Conservation (phyloP, 2,888 invertebrate species). For the Meteorus cinctellus region DNA sequence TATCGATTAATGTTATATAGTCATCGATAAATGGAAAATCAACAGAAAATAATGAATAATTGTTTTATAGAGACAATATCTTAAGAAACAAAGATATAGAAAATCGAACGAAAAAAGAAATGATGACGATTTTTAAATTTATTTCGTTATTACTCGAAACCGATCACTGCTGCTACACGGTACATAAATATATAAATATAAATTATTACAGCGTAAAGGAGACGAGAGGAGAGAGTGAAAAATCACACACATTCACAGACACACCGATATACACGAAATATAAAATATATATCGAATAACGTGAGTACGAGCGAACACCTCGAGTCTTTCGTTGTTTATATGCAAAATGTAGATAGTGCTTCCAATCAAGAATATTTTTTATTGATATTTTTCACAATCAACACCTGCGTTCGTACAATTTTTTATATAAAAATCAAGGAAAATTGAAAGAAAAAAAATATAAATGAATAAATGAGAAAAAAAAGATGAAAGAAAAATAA, state of each 20-base stretch:
- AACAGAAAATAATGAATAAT: constrained; percentile 7
- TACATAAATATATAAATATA: constrained; percentile 25
- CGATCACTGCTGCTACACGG: constrained; percentile 46
- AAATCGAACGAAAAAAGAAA: constrained; percentile 34
- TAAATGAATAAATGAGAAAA: neutral
- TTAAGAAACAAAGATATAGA: constrained; percentile 40
- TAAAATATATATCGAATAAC: constrained; percentile 19
- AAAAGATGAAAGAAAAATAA: constrained; percentile 16
- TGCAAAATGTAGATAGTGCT: constrained; percentile 45
- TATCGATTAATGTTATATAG: constrained; percentile 56
- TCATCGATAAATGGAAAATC: constrained; percentile 27
- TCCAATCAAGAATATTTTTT: constrained; percentile 45
- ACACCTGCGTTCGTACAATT: constrained; percentile 48
- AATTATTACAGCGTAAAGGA: constrained; percentile 4
- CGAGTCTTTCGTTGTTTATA: constrained; percentile 44
- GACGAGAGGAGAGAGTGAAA: constrained; percentile 6
- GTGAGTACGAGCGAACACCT: constrained; percentile 45
- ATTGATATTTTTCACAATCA: constrained; percentile 46
- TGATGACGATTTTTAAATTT: constrained; percentile 27
- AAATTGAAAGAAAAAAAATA: constrained; percentile 1
- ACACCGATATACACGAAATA: constrained; percentile 17
- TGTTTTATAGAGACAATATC: constrained; percentile 44
- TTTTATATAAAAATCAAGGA: constrained; percentile 42
- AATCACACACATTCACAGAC: constrained; percentile 33
- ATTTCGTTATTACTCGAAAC: constrained; percentile 43